Conservation (phyloP, 2,797 vertebrate species). For the Tadarida brasiliensis region DNA sequence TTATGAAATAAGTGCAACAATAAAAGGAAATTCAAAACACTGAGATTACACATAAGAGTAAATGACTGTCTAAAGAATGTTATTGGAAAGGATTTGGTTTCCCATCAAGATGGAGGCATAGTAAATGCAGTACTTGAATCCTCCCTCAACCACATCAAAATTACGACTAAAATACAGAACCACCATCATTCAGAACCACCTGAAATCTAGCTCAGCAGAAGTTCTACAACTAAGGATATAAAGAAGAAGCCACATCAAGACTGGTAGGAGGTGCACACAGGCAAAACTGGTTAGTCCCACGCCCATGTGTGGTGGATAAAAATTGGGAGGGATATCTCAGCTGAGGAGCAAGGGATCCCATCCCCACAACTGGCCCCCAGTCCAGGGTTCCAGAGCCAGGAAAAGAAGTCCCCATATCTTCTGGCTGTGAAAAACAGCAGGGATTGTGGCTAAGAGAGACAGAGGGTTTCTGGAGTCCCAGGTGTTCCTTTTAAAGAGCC, state of each 20-base stretch:
- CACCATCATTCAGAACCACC: neutral
- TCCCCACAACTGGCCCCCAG: neutral
- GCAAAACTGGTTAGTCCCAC: too few relatives aligned
- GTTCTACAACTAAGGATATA: neutral
- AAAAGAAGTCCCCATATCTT: neutral
- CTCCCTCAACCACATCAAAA: neutral
- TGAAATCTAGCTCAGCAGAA: neutral
- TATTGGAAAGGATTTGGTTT: neutral
- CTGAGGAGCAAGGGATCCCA: neutral
- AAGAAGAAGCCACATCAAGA: too few relatives aligned
- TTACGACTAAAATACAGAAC: neutral
- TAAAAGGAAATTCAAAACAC: neutral
- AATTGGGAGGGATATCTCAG: neutral
- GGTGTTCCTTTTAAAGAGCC: too few relatives aligned
- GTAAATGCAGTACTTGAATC: neutral
- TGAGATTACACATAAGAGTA: neutral
- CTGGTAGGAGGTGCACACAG: too few relatives aligned
- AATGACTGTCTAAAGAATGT: neutral
- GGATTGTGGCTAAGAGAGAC: too few relatives aligned
- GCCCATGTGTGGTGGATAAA: neutral
- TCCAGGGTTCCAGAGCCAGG: neutral
- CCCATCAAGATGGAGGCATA: neutral
- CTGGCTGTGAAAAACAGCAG: neutral
- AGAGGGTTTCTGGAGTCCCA: too few relatives aligned
- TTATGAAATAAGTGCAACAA: neutral